A percentile compares a stretch with the other conserved stretches of the same genome.
Conservation (phyloP, 1,140 invertebrate species). For the Pissodes strobi region DNA sequence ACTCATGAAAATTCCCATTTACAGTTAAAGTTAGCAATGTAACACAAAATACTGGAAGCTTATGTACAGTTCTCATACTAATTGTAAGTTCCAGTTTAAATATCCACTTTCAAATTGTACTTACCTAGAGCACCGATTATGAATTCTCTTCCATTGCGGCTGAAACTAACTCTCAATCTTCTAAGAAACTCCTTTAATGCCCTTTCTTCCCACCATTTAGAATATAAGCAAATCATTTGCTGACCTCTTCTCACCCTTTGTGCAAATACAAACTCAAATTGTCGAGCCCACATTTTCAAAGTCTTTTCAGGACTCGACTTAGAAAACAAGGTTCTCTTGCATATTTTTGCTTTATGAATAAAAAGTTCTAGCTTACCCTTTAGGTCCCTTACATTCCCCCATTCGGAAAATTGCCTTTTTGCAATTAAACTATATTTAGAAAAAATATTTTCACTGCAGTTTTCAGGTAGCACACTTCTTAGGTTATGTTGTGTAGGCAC, state of each 20-base stretch:
- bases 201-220: conserved; percentile 65
- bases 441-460: conserved; percentile 13
- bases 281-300: conserved; percentile 61
- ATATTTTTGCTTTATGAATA: conserved; percentile 31
- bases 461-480: conserved; percentile 30
- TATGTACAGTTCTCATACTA: no score
- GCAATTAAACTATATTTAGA: conserved; percentile 22
- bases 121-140: conserved; percentile 56
- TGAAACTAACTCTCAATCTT: conserved; percentile 57
- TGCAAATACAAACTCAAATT: conserved; percentile 68
- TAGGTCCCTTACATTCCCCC: conserved; percentile 22
- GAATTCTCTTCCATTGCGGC: conserved; percentile 55
- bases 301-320: conserved; percentile 28
- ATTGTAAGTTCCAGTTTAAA: no score
- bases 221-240: conserved; percentile 66
- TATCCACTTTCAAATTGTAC: no score
- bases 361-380: conserved; percentile 25
- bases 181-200: conserved; percentile 61
- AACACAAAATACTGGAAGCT: no score
- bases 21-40: no score
- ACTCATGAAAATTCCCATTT: no score
- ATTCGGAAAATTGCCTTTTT: conserved; percentile 23
- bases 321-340: conserved; percentile 17
- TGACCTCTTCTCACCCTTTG: conserved; percentile 64
- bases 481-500: conserved; percentile 38